Evolutionary conservation across 2,888 invertebrate species (phyloP), one percentile per base, ranked within the genome.

Genomic region (Flexamia atlantica): DNA sequence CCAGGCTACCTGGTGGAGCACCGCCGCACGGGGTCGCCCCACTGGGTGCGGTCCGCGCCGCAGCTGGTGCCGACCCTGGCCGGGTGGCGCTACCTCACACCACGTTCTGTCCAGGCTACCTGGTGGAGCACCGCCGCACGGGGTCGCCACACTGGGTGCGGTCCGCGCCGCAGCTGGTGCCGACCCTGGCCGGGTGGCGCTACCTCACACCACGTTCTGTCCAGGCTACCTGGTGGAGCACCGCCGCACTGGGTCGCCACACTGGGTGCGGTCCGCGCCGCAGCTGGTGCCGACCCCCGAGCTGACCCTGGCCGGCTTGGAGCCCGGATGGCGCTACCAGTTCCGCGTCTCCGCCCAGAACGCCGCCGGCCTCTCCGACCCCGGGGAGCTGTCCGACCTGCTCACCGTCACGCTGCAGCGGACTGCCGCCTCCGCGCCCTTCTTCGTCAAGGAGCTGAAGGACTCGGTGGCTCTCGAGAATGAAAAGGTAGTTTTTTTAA

Each of bases 301-400:
- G 90, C 92, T 96, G 42, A 93, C 95, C 70, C 92, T 97, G 57
- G 94, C 95, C 87, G 97, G 97, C 25, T 92, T 97, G 50, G 96
- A 96, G 89, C 96, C 97, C 0, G 97, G 97, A 83, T 95, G 96
- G 93, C 93, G 95, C 80, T 97, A 97, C 90, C 96, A 95, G 91
- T 98, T 98, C 92, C 93, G 99, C 84, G 96, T 98, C 20, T 95
- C 95, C 84, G 98, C 99, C 0, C 94, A 98, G 89, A 99, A 99
- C 91, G 94, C 95, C 46, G 95, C 97, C 36, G 99, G 99, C 0
- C 91, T 94, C 85, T 97, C 97, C 0, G 94, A 95, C 85, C 94
- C 95, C 82, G 97, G 98, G 89, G 96, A 96, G 88, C 92, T 97
- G 30, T 97, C 97, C 9, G 97, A 97, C 89, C 94, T 97, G 0